Evolutionary conservation across 2,797 vertebrate species (phyloP).

Genomic region (Enteromius treurensis): DNA sequence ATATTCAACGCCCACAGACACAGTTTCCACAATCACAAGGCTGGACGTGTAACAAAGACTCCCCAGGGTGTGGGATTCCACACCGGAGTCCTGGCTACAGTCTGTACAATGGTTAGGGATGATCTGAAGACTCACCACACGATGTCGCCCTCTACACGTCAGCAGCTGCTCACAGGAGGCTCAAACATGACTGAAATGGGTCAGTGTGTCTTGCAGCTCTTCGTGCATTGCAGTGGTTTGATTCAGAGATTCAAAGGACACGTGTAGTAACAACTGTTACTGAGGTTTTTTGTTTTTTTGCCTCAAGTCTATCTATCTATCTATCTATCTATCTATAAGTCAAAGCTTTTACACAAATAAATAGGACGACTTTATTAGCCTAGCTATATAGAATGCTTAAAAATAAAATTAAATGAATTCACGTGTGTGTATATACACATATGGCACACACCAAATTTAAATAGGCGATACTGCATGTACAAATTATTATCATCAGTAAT

Average conservation of each 20-base stretch:
- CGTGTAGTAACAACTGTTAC: neutral
- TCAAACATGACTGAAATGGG: conserved; percentile 45
- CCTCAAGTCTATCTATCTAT: neutral
- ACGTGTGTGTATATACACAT: no score
- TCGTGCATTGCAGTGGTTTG: conserved; percentile 6
- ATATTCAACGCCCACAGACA: neutral
- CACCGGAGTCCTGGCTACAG: conserved; percentile 7
- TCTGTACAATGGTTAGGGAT: neutral
- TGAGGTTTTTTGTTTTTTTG: neutral
- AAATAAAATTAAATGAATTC: neutral
- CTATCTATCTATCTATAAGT: neutral
- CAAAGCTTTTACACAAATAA: neutral
- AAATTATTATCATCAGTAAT: neutral
- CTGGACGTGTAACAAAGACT: conserved; percentile 15
- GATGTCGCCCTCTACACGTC: conserved; percentile 29
- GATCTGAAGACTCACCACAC: neutral
- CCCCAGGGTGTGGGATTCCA: conserved; percentile 29
- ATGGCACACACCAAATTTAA: neutral
- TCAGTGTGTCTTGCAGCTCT: conserved; percentile 46
- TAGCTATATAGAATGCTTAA: neutral
- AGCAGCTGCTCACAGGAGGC: neutral
- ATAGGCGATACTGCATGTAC: neutral
- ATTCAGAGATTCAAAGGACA: neutral
- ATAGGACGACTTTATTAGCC: neutral
- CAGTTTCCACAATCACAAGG: conserved; percentile 17